Evolutionary conservation across 1,140 invertebrate species (phyloP).

Genomic region (Eueides isabella): DNA sequence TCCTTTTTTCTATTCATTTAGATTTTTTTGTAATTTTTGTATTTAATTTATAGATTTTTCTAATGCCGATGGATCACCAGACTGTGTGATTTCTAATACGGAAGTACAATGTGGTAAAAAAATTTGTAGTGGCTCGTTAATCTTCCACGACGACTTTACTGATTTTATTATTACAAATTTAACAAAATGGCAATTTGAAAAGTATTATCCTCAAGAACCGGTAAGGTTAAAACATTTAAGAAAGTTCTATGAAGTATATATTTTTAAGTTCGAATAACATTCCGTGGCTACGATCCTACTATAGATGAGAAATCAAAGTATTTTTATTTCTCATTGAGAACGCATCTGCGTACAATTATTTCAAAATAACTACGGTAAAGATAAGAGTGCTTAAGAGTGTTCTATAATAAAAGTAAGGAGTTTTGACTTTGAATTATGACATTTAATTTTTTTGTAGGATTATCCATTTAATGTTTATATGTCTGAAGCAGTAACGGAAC

Average conservation of each 20-base stretch:
- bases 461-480: slow-evolving; percentile 88
- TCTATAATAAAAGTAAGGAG: no score
- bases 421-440: no score
- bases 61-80: background rate
- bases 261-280: no score
- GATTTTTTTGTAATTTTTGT: background rate
- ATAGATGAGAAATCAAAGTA: no score
- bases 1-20: background rate
- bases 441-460: slow-evolving; percentile 62
- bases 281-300: no score
- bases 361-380: no score
- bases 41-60: background rate
- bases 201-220: slow-evolving; percentile 7
- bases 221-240: background rate
- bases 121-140: slow-evolving; percentile 8
- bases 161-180: background rate
- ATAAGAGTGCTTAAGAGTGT: no score
- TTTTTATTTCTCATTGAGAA: no score
- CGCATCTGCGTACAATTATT: no score
- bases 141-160: slow-evolving; percentile 12
- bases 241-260: no score
- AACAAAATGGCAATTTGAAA: background rate
- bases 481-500: slow-evolving; percentile 66
- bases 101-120: background rate
- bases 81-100: slow-evolving; percentile 10